Base-by-base conservation (phyloP, 2,113 vertebrate species). In the Thryonomys swinderianus region DNA sequence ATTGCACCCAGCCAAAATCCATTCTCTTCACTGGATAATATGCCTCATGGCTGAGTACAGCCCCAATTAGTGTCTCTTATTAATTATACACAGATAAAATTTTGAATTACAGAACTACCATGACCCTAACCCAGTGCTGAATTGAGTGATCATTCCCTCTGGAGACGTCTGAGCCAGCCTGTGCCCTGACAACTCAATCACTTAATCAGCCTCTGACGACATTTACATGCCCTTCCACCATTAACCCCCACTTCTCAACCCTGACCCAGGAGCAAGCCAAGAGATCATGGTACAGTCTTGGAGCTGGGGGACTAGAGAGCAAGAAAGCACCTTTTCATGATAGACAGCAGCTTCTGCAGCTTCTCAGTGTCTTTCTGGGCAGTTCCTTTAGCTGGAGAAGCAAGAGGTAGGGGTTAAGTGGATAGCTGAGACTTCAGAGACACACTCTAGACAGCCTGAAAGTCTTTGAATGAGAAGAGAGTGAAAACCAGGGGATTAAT, bases 311-410 rank as follows among this genome's bases (percentile, higher is more conserved):
- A 82, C n/a, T 34, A 66, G 76, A 90, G 45, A 95, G 21, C 34
- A 59, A 91, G 37, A 57, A 4, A 48, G 96, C 67, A 97, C 97
- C 97, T 97, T 97, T 95, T 96, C 94, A 97, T 96, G 82, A 81
- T 6, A 55, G 92, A 95, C 17, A 97, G 88, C 85, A 97, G 74
- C 71, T 95, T 76, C 96, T n/a, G 61, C 0, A 92, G 91, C 64
- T 88, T 96, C 85, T 97, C 40, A 20, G 79, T n/a, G 71, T 96
- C 96, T 94, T 97, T 64, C 62, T 17, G 48, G 57, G 64, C 89
- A 16, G 27, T 37, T 73, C n/a, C 94, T 88, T 88, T 84, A 81
- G 45, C 97, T 98, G 89, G 92, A 57, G 91, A 91, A 95, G 18
- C 93, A 95, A 83, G n/a, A 90, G 32, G 95, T 37, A 85, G 57